Evolutionary conservation across 2,888 invertebrate species (phyloP).

Genomic region (Drosophila antonietae): DNA sequence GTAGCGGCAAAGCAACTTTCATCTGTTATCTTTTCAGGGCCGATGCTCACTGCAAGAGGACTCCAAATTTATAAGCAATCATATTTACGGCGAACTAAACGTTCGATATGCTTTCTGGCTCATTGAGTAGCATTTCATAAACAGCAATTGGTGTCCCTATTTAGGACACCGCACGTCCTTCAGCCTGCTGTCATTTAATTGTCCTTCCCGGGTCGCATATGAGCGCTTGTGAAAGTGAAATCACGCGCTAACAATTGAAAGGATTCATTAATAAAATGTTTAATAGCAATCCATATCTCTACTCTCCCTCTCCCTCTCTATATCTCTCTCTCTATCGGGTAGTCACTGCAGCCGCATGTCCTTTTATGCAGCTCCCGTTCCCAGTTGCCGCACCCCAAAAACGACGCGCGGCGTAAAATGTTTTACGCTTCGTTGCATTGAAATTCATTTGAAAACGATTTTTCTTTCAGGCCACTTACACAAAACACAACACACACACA

Average conservation of each 20-base stretch:
- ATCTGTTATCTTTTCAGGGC: constrained; percentile 58
- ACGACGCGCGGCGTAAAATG: constrained; percentile 76
- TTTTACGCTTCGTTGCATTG: constrained; percentile 84
- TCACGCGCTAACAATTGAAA: constrained; percentile 81
- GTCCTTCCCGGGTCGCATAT: constrained; percentile 53
- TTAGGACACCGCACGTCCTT: constrained; percentile 46
- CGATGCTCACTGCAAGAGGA: constrained; percentile 47
- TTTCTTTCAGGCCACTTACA: constrained; percentile 77
- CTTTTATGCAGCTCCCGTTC: constrained; percentile 69
- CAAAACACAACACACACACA: constrained; percentile 68
- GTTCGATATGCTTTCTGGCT: constrained; percentile 68
- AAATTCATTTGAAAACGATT: constrained; percentile 84
- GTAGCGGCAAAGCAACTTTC: constrained; percentile 68
- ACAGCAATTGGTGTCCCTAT: constrained; percentile 51
- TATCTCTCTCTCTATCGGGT: neutral
- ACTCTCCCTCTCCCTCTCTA: neutral
- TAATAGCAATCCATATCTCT: constrained; percentile 71
- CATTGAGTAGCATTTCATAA: constrained; percentile 69
- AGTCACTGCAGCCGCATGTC: constrained; percentile 77
- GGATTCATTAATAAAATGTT: constrained; percentile 83
- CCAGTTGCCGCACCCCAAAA: constrained; percentile 36
- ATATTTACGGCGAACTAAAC: constrained; percentile 57
- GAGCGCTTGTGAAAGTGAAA: constrained; percentile 70
- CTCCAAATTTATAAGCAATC: constrained; percentile 73
- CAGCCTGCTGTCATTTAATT: constrained; percentile 73